Base-by-base conservation (phyloP, 2,113 vertebrate genomes). In the Pimephales promelas region DNA sequence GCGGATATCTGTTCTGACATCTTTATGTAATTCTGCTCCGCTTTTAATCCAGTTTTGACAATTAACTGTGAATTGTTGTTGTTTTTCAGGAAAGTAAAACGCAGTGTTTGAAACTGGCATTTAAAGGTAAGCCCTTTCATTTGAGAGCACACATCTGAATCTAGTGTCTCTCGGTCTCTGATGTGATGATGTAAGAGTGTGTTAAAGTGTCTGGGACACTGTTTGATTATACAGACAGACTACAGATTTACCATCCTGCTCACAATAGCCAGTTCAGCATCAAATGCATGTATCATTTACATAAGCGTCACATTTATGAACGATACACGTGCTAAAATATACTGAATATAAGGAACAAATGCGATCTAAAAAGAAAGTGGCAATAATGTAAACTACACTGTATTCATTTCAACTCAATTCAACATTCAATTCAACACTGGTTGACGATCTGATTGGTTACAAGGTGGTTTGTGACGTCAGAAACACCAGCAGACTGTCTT, bases 31-130 rank as follows among this genome's bases (percentile, higher is more conserved):
- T 28, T 71, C n/a, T 73, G 47, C 56, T 71, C n/a, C 71, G 43
- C 20, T 68, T 3, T 22, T 49, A 24, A 22, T 64, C 5, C 34
- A 45, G 28, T 31, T 34, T 71, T 40, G 10, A 71, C 11, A 43
- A 71, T 24, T n/a, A 13, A 24, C 36, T 43, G 11, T 43, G 3
- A 43, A 13, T 24, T 24, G 11, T 24, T 45, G 24, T 61, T 90
- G 89, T 92, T 89, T 34, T 79, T 90, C 92, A 99, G 98, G 98
- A 99, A 95, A 98, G 96, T 52, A 99, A 99, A 94, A 99, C 96
- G 10, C 98, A 99, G 87, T 99, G 98, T 95, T 93, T 99, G 88
- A 95, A 97, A 92, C 96, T 99, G 90, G 98, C 98, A 88, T 97
- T 95, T 14, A 99, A 99, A 98, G 97, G 98, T 99, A 96, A 34